Evolutionary conservation across 2,888 invertebrate genomes (phyloP).

Genomic region (Acronicta leporina): DNA sequence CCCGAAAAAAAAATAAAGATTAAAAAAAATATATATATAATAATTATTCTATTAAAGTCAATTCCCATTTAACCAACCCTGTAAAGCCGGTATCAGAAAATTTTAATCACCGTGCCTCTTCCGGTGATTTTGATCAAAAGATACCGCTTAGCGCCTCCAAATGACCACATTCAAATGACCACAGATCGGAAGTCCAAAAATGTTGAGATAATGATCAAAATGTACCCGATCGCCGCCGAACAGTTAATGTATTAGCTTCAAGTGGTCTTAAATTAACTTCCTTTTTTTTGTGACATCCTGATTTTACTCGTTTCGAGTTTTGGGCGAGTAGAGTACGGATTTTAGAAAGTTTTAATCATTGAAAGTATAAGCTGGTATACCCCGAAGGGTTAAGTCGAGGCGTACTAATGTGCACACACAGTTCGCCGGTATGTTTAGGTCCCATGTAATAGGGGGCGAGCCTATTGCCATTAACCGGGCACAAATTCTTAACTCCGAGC

Average conservation of each 20-base stretch:
- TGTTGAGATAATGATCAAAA: conserved; percentile 56
- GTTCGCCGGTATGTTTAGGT: too few relatives aligned
- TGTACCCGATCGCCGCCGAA: conserved; percentile 47
- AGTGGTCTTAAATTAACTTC: conserved; percentile 49
- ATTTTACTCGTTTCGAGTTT: conserved; percentile 24
- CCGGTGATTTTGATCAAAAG: conserved; percentile 56
- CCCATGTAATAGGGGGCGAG: too few relatives aligned
- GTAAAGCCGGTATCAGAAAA: conserved; percentile 35
- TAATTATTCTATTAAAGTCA: conserved; percentile 4
- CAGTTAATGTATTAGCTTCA: conserved; percentile 52
- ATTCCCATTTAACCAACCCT: conserved; percentile 27
- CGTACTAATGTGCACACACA: too few relatives aligned
- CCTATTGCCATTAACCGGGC: too few relatives aligned
- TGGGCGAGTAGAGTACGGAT: conserved; percentile 1
- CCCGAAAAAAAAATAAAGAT: too few relatives aligned
- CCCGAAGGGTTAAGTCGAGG: too few relatives aligned
- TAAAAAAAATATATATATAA: too few relatives aligned
- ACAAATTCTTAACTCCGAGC: too few relatives aligned
- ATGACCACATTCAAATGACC: conserved; percentile 48
- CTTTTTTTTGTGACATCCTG: conserved; percentile 14
- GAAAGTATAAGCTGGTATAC: too few relatives aligned
- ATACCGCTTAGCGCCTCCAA: conserved; percentile 56
- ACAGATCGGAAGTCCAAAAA: conserved; percentile 57
- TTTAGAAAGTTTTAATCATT: neutral
- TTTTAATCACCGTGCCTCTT: conserved; percentile 51